A percentile compares a stretch with the other conserved stretches of the same genome.
Evolutionary conservation across 2,888 invertebrate genomes (phyloP).

Genomic region (Drosophila affinis): DNA sequence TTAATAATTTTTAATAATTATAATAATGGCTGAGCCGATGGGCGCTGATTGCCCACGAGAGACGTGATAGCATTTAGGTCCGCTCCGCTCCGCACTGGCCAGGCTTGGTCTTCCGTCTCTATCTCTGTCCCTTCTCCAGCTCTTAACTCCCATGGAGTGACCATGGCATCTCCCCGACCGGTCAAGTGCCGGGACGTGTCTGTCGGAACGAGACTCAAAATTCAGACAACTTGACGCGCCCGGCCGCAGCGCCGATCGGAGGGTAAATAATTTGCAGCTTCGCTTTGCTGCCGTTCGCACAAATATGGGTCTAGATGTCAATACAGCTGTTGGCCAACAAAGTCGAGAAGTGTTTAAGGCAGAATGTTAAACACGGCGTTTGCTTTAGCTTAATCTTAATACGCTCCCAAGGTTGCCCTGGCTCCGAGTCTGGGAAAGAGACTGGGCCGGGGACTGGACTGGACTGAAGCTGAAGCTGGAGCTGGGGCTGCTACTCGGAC

Average conservation of each 20-base stretch:
- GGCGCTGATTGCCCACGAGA: slow-evolving; percentile 62
- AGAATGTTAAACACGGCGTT: slow-evolving; percentile 35
- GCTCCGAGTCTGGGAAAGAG: slow-evolving; percentile 27
- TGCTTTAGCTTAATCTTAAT: slow-evolving; percentile 55
- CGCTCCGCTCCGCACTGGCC: slow-evolving; percentile 19
- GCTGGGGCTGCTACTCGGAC: not conserved
- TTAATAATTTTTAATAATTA: slow-evolving; percentile 79
- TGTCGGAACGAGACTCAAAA: slow-evolving; percentile 36
- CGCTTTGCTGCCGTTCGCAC: slow-evolving; percentile 47
- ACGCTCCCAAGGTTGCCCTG: slow-evolving; percentile 59
- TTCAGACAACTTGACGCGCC: slow-evolving; percentile 63
- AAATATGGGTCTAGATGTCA: slow-evolving; percentile 75
- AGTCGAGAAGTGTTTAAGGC: slow-evolving; percentile 9
- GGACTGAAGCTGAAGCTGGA: not conserved
- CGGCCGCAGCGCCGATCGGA: slow-evolving; percentile 28
- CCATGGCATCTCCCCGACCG: slow-evolving; percentile 55
- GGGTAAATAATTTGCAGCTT: slow-evolving; percentile 65
- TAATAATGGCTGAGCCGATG: slow-evolving; percentile 66
- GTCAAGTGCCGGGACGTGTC: slow-evolving; percentile 57
- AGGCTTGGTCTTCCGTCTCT: slow-evolving; percentile 23
- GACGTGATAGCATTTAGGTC: slow-evolving; percentile 71
- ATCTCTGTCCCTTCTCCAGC: slow-evolving; percentile 28
- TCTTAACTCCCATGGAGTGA: slow-evolving; percentile 11
- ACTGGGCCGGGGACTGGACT: not conserved
- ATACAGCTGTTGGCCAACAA: slow-evolving; percentile 48